Evolutionary conservation across 2,113 vertebrate genomes (phyloP), one percentile per base, ranked within the genome.

Genomic region (Calonectris borealis): DNA sequence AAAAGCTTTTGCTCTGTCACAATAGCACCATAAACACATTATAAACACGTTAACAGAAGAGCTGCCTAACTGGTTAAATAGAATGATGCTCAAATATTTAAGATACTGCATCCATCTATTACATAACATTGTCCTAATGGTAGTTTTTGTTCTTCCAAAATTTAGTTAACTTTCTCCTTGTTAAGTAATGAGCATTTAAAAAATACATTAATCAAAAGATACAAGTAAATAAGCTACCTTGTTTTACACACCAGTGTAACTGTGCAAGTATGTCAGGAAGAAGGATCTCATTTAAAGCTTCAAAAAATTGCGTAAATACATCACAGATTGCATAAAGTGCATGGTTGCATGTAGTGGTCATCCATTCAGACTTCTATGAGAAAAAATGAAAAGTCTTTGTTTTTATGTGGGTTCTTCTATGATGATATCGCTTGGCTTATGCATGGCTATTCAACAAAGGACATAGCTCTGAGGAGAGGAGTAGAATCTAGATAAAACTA

Each of bases 281-380:
- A 62, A 99, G 98, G 85, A 99, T 98, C 89, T 99, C 98, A 44
- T 99, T 99, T 96, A 99, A 98, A 48, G 99, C 99, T 97, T 99
- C 99, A 29, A 99, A 99, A 86, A 99, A 99, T 77, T 99, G 99
- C 0, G 99, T 99, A 95, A 99, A 99, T 32, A 99, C 99, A 21
- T 99, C 99, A 91, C 99, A 99, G 94, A 99, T 99, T 46, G 99
- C 99, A 58, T 99, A 99, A 68, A 99, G 99, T 7, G 99, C 99
- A 1, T 99, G 99, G 98, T 99, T 99, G 95, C 99, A 99, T 2
- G 99, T 99, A 8, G 99, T 99, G 10, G 99, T 99, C 99, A 99
- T 99, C 99, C 99, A 99, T 97, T 99, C 99, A 0, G 99, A 99
- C 97, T 99, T 99, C 99, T 99, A 94, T 16, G 83, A 95, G 29